These are phyloP conservation scores for Chrysaora quinquecirrha DNA, from an alignment of 30 jellyfish, hydroid and myxozoan genomes.

Conservation along the genomic window DNA sequence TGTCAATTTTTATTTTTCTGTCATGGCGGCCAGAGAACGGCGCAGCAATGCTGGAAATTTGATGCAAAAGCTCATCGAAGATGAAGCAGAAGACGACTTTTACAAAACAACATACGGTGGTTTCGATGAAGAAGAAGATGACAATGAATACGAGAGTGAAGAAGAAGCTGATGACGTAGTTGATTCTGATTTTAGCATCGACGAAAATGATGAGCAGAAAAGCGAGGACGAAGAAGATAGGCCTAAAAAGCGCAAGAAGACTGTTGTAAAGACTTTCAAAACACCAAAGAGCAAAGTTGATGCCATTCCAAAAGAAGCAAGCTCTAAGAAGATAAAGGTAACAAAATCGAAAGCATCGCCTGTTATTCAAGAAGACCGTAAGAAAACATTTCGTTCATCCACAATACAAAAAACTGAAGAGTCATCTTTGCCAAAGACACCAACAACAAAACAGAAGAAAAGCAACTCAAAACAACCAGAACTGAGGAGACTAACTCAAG, in stretches of 20 bases:
- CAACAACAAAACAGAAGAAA: conserved; percentile 14
- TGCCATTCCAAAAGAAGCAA: conserved; percentile 1
- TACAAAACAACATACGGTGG: conserved; percentile 96
- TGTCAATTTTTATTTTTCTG: no score
- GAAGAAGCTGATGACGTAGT: conserved; percentile 90
- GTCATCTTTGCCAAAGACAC: conserved; percentile 21
- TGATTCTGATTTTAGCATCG: conserved; percentile 93
- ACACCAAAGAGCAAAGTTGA: conserved; percentile 41
- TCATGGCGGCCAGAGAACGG: conserved; percentile 78
- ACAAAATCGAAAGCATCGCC: conserved; percentile 59
- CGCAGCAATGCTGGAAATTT: conserved; percentile 89
- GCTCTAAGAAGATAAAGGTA: not conserved
- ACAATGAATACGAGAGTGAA: conserved; percentile 85
- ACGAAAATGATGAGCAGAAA: conserved; percentile 79
- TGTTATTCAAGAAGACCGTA: conserved; percentile 47
- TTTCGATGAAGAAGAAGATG: conserved; percentile 91
- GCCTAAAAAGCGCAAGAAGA: conserved; percentile 61
- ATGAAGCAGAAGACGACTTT: conserved; percentile 94
- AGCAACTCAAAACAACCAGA: conserved; percentile 83
- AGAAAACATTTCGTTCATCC: conserved; percentile 51
- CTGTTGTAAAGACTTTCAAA: conserved; percentile 74
- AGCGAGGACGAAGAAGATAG: conserved; percentile 89
- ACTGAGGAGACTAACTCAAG: conserved; percentile 86
- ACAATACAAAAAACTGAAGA: conserved; percentile 71
- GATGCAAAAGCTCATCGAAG: conserved; percentile 84